phyloP scores from a whole-genome alignment of 2,113 vertebrate species.

The Myodes glareolus region DNA sequence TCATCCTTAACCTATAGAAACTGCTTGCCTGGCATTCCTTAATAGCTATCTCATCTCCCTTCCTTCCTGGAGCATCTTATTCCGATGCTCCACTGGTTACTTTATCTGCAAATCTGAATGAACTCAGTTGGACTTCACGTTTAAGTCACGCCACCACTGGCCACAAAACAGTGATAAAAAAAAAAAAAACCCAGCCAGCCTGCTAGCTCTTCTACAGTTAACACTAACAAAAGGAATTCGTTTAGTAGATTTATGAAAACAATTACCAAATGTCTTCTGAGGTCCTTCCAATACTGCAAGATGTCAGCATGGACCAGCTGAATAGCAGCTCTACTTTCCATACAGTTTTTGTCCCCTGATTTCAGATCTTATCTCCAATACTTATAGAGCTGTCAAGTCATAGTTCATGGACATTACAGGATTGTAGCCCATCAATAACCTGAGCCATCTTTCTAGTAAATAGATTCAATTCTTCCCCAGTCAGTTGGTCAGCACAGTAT shows the following conservation, averaged over 20 bases:
- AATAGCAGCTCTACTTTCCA: conserved; percentile 76
- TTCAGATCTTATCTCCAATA: conserved; percentile 79
- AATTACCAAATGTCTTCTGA: conserved; percentile 75
- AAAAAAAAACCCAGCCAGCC: conserved; percentile 6
- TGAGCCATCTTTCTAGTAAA: conserved; percentile 77
- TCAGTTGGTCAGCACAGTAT: conserved; percentile 62
- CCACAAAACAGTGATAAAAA: conserved; percentile 33
- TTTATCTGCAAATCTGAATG: not conserved
- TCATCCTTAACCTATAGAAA: not conserved
- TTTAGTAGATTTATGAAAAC: conserved; percentile 78
- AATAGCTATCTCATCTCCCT: not conserved
- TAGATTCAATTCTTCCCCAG: conserved; percentile 65
- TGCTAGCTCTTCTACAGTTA: conserved; percentile 48
- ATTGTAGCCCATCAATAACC: conserved; percentile 71
- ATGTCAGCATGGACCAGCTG: conserved; percentile 57
- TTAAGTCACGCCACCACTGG: not conserved
- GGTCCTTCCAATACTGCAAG: conserved; percentile 68
- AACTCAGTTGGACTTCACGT: not conserved
- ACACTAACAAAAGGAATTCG: conserved; percentile 74
- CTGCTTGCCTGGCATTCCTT: not conserved
- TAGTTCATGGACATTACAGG: conserved; percentile 71
- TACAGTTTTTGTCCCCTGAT: conserved; percentile 70
- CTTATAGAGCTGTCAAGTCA: conserved; percentile 68
- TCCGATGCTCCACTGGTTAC: not conserved
- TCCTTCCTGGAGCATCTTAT: not conserved